Evolutionary conservation across 2,113 vertebrate genomes (phyloP).

Genomic region (Pontoporia blainvillei): DNA sequence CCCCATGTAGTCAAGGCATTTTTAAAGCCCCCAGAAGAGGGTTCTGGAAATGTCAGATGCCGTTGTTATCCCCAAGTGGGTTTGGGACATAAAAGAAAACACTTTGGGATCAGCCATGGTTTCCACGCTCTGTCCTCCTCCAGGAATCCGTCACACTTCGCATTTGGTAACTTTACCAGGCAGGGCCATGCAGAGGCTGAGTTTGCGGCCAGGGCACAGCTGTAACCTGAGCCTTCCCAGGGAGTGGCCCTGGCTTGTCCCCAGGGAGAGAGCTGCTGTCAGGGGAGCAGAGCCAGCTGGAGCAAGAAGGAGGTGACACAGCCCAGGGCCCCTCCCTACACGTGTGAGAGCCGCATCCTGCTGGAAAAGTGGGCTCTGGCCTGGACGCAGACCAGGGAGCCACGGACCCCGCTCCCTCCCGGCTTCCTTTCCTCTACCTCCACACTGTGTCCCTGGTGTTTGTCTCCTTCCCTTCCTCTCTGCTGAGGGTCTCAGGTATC

Average conservation of each 20-base stretch:
- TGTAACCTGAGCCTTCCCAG: slow-evolving; percentile 5
- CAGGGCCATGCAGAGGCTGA: neutral
- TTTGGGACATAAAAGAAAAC: neutral
- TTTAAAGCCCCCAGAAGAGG: neutral
- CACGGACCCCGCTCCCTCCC: fast-evolving
- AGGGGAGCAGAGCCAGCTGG: neutral
- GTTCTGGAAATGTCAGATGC: neutral
- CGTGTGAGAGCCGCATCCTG: fast-evolving
- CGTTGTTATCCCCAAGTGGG: fast-evolving
- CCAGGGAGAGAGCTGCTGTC: neutral
- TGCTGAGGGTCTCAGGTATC: neutral
- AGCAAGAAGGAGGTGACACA: neutral
- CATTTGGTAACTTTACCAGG: slow-evolving; percentile 15
- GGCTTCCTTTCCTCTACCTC: neutral
- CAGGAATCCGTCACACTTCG: slow-evolving; percentile 1
- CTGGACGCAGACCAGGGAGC: neutral
- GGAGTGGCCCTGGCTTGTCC: neutral
- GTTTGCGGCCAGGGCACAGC: neutral
- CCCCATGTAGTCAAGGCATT: neutral
- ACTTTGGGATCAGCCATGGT: neutral
- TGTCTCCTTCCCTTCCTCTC: neutral
- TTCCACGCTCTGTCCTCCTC: neutral
- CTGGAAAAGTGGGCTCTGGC: neutral
- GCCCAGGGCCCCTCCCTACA: neutral
- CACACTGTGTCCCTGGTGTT: neutral